Evolutionary conservation across 2,797 vertebrate species (phyloP), one percentile per base, ranked within the genome.

Genomic region (Phrynocephalus guinanensis): DNA sequence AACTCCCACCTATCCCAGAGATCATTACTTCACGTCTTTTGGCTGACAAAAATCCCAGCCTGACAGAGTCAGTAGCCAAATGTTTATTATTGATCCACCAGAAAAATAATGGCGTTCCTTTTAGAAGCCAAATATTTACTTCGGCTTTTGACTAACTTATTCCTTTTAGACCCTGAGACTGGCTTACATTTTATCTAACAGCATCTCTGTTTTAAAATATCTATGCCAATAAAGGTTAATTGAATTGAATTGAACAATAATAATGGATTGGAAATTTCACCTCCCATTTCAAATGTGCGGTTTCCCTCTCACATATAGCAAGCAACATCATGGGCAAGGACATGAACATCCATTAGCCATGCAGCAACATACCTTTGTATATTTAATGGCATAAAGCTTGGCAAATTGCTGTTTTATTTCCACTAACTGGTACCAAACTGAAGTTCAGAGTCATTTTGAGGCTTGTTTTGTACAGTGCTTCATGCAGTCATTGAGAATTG

Each of bases 401-500:
- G 33, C 68, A 79, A 88, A 79, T 26, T 73, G 26, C 8, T 84
- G 33, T 79, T 79, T 44, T 71, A 8, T 33, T 84, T 76, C 13
- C 24, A 22, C 24, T 80, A 80, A 48, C 10, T 84, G 13, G 30
- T 50, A 80, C 10, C 38, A 79, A 84, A 56, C 16, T 22, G n/a
- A 78, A 79, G n/a, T 48, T 50, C 6, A 73, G 16, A 38, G 26
- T 72, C 26, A 1, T 22, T 66, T 73, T 88, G 50, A 30, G 16
- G 10, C 10, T 18, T 33, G 73, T 72, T 33, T 83, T 16, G 56
- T 15, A 77, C 77, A 15, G 15, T 77, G 22, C 16, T n/a, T 50
- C 15, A 5, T 50, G 28, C 16, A 26, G 4, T 22, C 28, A 28
- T 44, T 71, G 77, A 79, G 52, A 79, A 52, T 50, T 68, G 2